Percentiles rank a stretch among this genome's conserved stretches.
phyloP scores from a whole-genome alignment of 2,888 invertebrate species.

The Mesochorus sp. region DNA sequence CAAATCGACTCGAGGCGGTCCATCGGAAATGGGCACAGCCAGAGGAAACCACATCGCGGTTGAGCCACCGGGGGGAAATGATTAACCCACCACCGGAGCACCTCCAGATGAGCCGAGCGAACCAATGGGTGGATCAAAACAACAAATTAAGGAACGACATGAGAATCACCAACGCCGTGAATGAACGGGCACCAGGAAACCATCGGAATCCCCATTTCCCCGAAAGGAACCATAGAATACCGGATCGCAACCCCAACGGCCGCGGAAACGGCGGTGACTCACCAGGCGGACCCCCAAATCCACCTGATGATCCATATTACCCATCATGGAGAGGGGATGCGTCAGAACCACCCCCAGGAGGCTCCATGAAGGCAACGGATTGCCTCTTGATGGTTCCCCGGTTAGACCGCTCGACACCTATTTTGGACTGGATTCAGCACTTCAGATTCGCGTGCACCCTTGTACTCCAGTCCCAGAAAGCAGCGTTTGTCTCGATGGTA shows the following conservation, averaged over 20 bases:
- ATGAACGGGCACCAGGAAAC: background rate
- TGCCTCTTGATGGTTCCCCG: conserved; percentile 3
- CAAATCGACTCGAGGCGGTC: background rate
- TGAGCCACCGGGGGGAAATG: background rate
- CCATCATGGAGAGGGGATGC: background rate
- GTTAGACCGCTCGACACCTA: background rate
- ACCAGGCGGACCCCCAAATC: background rate
- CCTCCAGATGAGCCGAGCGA: background rate
- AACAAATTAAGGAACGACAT: background rate
- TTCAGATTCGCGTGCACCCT: background rate
- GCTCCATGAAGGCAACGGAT: conserved; percentile 9
- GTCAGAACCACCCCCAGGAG: background rate
- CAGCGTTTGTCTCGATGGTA: conserved; percentile 1
- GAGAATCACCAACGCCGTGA: background rate
- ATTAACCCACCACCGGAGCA: background rate
- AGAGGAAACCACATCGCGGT: background rate
- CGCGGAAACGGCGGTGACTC: background rate
- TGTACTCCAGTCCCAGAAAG: background rate
- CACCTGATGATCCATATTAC: conserved; percentile 6
- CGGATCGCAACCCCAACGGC: background rate
- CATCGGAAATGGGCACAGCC: conserved; percentile 1
- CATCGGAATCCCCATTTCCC: background rate
- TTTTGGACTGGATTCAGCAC: conserved; percentile 3
- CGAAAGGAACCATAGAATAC: background rate
- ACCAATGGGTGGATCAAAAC: background rate